Percentiles rank a stretch among this genome's conserved stretches.
phyloP scores from a whole-genome alignment of 2,113 vertebrate species.

The Leuciscus idus region DNA sequence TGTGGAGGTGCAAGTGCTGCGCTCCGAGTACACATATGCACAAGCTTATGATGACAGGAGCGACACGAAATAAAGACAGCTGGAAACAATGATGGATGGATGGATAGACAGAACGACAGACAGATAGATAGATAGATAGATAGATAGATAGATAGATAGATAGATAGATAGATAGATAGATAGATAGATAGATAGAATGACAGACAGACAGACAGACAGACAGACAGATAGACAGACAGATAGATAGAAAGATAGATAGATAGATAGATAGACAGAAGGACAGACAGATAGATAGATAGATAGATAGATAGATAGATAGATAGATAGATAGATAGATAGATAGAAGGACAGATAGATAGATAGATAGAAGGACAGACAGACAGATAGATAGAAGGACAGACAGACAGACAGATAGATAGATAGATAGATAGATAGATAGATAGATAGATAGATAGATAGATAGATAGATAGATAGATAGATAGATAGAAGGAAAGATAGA shows the following conservation, averaged over 20 bases:
- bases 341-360: neutral
- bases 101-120: neutral
- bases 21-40: neutral
- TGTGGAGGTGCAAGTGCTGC: constrained; percentile 20
- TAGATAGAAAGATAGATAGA: neutral
- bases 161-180: neutral
- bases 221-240: neutral
- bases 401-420: neutral
- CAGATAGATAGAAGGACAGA: neutral
- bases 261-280: neutral
- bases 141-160: neutral
- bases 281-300: neutral
- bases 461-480: neutral
- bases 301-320: neutral
- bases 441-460: neutral
- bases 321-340: neutral
- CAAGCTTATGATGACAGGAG: neutral
- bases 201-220: neutral
- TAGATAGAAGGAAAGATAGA: no score
- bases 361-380: no score
- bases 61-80: neutral
- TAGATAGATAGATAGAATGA: neutral
- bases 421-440: neutral
- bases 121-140: neutral
- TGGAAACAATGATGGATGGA: neutral